Evolutionary conservation across 35 echinoderm and acorn worm species (phyloP).

Genomic region (Strongylocentrotus purpuratus): DNA sequence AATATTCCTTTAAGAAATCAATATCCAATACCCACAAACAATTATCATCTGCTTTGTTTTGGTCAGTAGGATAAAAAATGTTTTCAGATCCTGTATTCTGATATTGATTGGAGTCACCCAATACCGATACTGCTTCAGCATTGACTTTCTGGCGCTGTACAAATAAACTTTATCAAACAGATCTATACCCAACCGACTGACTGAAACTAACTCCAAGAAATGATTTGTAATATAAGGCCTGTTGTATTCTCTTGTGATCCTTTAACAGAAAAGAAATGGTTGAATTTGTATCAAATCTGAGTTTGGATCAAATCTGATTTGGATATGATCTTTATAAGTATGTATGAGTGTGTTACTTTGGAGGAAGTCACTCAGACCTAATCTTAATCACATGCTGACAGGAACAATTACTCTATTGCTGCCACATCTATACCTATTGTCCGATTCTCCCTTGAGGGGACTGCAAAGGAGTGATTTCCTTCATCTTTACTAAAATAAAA

Average conservation of each 20-base stretch:
- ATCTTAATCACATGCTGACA: not conserved
- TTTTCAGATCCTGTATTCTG: too few species aligned
- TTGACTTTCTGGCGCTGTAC: not conserved
- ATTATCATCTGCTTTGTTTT: too few species aligned
- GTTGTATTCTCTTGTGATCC: not conserved
- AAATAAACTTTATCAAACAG: not conserved
- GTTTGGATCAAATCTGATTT: not conserved
- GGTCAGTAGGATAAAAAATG: too few species aligned
- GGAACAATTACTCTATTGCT: not conserved
- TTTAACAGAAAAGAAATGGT: not conserved
- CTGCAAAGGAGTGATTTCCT: not conserved
- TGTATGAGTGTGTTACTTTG: not conserved
- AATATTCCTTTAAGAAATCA: too few species aligned
- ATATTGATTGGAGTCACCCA: too few species aligned
- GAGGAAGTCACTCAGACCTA: not conserved
- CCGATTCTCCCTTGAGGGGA: not conserved
- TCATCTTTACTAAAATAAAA: not conserved
- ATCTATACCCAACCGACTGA: not conserved
- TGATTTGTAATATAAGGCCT: not conserved
- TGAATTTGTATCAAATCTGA: not conserved
- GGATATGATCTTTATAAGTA: not conserved
- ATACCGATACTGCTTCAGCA: not conserved
- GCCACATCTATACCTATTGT: not conserved
- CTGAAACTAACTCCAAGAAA: not conserved
- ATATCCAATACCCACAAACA: too few species aligned